A percentile compares a stretch with the other conserved stretches of the same genome.
These are phyloP conservation scores for Phymorhynchus buccinoides DNA, from an alignment of 1,140 invertebrate genomes.

Conservation along the genomic window DNA sequence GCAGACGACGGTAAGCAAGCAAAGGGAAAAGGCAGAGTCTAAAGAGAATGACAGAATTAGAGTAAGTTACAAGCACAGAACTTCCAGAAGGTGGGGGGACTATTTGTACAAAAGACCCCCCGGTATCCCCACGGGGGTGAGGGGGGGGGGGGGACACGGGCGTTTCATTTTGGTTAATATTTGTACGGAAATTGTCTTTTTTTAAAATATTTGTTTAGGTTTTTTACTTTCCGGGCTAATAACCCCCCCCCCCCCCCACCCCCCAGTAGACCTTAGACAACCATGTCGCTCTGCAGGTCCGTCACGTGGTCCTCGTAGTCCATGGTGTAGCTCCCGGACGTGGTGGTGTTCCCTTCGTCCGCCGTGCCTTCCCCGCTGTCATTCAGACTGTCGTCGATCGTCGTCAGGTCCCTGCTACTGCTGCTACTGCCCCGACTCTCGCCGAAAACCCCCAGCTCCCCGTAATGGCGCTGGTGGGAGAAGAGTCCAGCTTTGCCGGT, in stretches of 20 bases:
- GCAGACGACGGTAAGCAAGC: no score
- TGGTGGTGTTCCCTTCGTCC: conserved; percentile 32
- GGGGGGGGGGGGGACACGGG: no score
- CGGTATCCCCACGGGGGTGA: no score
- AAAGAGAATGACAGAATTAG: no score
- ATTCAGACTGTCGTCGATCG: conserved; percentile 34
- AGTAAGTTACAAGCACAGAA: no score
- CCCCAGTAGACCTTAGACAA: no score
- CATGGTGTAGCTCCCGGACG: conserved; percentile 42
- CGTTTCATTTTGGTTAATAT: no score
- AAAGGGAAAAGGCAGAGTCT: no score
- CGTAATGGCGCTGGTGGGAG: background rate
- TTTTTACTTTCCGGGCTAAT: background rate
- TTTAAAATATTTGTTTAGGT: background rate
- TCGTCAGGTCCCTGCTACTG: background rate
- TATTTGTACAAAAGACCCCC: no score
- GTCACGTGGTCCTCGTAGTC: conserved; percentile 30
- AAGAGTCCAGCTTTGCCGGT: no score
- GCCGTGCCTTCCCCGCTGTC: conserved; percentile 14
- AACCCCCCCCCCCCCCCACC: no score
- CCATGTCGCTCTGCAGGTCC: conserved; percentile 36
- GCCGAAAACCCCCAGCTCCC: conserved; percentile 22
- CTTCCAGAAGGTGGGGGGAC: no score
- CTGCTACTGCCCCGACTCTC: background rate
- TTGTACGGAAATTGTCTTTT: background rate